Evolutionary conservation across 1,140 invertebrate species (phyloP), one percentile per base, ranked within the genome.

Genomic region (Camponotus pennsylvanicus): DNA sequence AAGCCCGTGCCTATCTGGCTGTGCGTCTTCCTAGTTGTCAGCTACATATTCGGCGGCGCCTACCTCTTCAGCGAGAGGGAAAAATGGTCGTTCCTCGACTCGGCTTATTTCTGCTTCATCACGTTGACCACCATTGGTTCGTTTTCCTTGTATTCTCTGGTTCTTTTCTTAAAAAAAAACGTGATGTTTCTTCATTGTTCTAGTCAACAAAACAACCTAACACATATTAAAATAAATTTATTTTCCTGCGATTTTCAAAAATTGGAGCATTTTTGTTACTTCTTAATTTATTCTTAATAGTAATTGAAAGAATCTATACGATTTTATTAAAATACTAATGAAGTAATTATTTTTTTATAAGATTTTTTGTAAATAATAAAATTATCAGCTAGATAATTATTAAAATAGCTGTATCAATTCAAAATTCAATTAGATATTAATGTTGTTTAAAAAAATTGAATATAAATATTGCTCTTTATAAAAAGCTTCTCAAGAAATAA

Each of bases 51-150:
- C 63, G 97, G 97, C 0, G 98, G 98, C 2, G 98, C 98, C 1
- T 98, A 97, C 82, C 96, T 99, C 0, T 99, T 99, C 94, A 96
- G 96, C 66, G 95, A 96, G 73, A 97, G 98, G 98, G 98, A 99
- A 95, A 95, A 97, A 55, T 99, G 98, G 98, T 96, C 96, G 0
- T 98, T 98, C 91, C 95, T 99, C 75, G 98, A 99, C 92, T 98
- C 98, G 0, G 98, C 98, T 1, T 99, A 99, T 94, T 99, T 99
- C 94, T 99, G 98, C 94, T 99, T 99, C 94, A 98, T 99, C 84
- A 99, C 98, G 0, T 95, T 99, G 55, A 99, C 98, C 0, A 99
- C 98, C 0, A 99, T 99, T 77, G 98, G 96, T 95, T 70, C 92
- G 93, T 86, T 77, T 9, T 3, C 18, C 18, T 64, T 40, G 3